Evolutionary conservation across 2,888 invertebrate species (phyloP).

Genomic region (Athripsodes cinereus): DNA sequence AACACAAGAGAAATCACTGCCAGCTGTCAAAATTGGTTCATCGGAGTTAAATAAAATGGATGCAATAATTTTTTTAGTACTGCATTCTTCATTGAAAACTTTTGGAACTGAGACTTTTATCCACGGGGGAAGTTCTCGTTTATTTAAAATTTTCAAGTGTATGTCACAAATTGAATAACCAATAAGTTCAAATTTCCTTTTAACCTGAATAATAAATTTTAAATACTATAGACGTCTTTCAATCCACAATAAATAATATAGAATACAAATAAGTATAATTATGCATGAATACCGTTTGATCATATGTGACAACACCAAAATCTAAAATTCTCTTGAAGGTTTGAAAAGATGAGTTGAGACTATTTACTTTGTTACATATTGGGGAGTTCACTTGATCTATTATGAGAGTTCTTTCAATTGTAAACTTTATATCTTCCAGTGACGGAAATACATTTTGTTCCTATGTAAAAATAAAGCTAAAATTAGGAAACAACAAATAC

Average conservation of each 20-base stretch:
- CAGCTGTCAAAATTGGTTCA: not conserved
- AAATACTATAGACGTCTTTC: not conserved
- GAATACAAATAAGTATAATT: too few relatives aligned
- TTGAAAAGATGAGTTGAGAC: not conserved
- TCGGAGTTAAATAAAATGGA: not conserved
- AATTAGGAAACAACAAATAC: not conserved
- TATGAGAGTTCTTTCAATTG: not conserved
- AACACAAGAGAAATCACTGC: not conserved
- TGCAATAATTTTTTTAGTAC: not conserved
- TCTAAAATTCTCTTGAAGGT: not conserved
- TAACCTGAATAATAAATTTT: not conserved
- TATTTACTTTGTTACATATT: not conserved
- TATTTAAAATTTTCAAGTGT: conserved; percentile 7
- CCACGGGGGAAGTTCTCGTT: conserved; percentile 8
- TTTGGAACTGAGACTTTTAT: conserved; percentile 6
- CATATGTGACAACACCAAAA: not conserved
- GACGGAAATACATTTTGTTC: not conserved
- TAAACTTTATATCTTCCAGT: not conserved
- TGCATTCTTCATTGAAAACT: not conserved
- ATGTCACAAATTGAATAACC: conserved; percentile 3
- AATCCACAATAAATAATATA: not conserved
- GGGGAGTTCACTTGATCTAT: not conserved
- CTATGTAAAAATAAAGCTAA: not conserved
- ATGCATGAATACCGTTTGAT: not conserved
- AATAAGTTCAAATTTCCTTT: not conserved